A percentile compares a stretch with the other conserved stretches of the same genome.
phyloP scores from a whole-genome alignment of 2,797 vertebrate species.

The Leptodactylus fallax region DNA sequence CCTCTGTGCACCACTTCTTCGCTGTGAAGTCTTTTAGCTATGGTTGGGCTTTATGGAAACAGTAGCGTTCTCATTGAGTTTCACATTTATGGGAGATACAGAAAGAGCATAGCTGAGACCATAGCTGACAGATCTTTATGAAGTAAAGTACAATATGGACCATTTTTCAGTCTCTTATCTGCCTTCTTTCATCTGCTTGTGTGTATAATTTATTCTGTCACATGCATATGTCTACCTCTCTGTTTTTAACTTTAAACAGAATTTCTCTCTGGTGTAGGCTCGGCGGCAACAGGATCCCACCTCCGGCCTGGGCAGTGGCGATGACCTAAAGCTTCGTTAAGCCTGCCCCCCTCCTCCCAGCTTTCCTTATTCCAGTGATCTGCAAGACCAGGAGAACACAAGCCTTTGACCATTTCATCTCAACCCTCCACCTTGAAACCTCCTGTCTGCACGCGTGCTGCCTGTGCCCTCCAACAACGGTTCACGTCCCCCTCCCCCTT shows the following conservation, averaged over 20 bases:
- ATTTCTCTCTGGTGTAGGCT: slow-evolving; percentile 76
- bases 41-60: too few species aligned
- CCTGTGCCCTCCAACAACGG: slow-evolving; percentile 27
- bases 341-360: background rate
- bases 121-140: too few species aligned
- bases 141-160: too few species aligned
- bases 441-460: slow-evolving; percentile 39
- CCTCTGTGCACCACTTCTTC: too few species aligned
- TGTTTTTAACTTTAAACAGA: slow-evolving; percentile 48
- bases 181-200: background rate
- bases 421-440: background rate
- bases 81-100: too few species aligned
- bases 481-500: slow-evolving; percentile 20
- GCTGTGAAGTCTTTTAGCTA: too few species aligned
- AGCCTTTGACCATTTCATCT: slow-evolving; percentile 7
- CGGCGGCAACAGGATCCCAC: slow-evolving; percentile 97
- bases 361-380: background rate
- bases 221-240: background rate
- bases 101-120: too few species aligned
- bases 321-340: slow-evolving; percentile 95
- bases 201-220: background rate
- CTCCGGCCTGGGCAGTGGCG: slow-evolving; percentile 90
- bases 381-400: slow-evolving; percentile 19
- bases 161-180: too few species aligned
- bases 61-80: too few species aligned